phyloP scores from a whole-genome alignment of 64 coral and sea anemone species.

The Trachythela sp. region DNA sequence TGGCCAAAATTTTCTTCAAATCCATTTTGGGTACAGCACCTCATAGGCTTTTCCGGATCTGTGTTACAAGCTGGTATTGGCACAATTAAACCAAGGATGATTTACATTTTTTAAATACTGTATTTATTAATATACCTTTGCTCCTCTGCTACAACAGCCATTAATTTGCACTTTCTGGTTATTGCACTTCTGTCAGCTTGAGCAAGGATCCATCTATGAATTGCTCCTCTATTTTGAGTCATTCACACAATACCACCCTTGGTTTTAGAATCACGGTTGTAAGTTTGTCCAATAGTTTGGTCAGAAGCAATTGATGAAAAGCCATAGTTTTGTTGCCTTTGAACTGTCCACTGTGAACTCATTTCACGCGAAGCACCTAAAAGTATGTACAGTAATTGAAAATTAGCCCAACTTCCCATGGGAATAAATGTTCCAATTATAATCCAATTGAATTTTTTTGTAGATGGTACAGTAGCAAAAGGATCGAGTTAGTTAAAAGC shows the following conservation, averaged over 20 bases:
- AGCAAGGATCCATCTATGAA: constrained; percentile 33
- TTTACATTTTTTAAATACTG: too few species aligned
- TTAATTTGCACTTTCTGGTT: constrained; percentile 15
- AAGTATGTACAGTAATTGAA: neutral
- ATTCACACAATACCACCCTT: constrained; percentile 37
- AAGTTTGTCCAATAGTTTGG: constrained; percentile 38
- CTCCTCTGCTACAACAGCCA: neutral
- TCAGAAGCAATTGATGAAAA: constrained; percentile 31
- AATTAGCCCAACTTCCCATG: neutral
- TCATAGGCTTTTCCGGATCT: too few species aligned
- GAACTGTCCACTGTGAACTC: neutral
- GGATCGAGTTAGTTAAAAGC: too few species aligned
- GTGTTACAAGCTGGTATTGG: too few species aligned
- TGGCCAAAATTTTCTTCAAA: too few species aligned
- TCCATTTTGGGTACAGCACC: too few species aligned
- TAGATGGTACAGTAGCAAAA: too few species aligned
- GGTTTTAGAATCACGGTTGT: constrained; percentile 38
- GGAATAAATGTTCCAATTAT: neutral
- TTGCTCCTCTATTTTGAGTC: constrained; percentile 31
- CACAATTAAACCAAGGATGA: too few species aligned
- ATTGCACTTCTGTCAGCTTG: neutral
- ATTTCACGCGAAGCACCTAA: neutral
- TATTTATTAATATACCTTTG: too few species aligned
- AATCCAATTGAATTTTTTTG: too few species aligned
- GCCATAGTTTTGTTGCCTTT: neutral